Percentiles rank a stretch among this genome's conserved stretches.
Conservation (phyloP, 2,888 invertebrate species). For the Drosophila falleni region DNA sequence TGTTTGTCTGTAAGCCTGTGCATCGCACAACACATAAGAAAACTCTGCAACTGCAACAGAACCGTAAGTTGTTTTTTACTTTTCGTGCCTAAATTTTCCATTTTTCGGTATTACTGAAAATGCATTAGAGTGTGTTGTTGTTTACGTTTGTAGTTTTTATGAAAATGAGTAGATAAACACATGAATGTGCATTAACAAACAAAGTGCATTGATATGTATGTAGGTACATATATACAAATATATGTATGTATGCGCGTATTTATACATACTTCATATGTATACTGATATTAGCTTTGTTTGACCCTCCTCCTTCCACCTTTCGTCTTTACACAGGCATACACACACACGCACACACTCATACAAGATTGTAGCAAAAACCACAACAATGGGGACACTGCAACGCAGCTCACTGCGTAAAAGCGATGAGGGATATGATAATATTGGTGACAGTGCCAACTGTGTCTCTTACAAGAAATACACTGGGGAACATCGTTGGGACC, state of each 20-base stretch:
- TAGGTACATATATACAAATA: constrained; percentile 12
- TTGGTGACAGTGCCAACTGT: not conserved
- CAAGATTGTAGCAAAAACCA: constrained; percentile 27
- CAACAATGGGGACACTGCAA: constrained; percentile 19
- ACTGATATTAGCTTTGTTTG: constrained; percentile 27
- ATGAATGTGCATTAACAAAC: constrained; percentile 15
- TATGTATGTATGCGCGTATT: constrained; percentile 11
- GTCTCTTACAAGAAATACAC: not conserved
- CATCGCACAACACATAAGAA: constrained; percentile 40
- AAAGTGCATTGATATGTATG: constrained; percentile 20
- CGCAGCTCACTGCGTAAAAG: constrained; percentile 41
- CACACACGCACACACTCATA: not conserved
- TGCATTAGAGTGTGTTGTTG: not conserved
- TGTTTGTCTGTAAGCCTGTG: constrained; percentile 28
- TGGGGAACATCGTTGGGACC: too few species aligned
- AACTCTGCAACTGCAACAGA: constrained; percentile 48
- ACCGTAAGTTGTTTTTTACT: constrained; percentile 51
- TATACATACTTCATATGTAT: constrained; percentile 4
- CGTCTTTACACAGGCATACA: not conserved
- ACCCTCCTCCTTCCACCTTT: constrained; percentile 6
- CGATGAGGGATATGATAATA: not conserved
- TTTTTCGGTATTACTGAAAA: constrained; percentile 19
- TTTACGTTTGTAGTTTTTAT: constrained; percentile 1
- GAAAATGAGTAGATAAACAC: not conserved
- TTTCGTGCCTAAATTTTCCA: constrained; percentile 11